A percentile compares a stretch with the other conserved stretches of the same genome.
Evolutionary conservation across 2,888 invertebrate species (phyloP).

Genomic region (Brenthis ino): DNA sequence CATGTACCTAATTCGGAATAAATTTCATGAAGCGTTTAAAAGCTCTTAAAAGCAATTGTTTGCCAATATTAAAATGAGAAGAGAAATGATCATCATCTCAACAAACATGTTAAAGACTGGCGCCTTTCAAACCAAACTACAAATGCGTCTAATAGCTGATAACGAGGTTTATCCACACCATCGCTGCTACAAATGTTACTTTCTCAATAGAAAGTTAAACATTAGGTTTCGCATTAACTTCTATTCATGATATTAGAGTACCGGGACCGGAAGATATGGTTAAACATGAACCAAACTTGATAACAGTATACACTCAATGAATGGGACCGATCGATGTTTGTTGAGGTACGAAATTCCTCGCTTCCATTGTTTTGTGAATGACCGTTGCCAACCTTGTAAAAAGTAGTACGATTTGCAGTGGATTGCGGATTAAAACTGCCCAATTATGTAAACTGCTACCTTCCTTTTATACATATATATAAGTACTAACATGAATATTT

Average conservation of each 20-base stretch:
- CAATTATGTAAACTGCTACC: background rate
- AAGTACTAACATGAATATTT: background rate
- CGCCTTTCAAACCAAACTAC: slow-evolving; percentile 43
- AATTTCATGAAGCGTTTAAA: background rate
- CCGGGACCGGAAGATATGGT: slow-evolving; percentile 67
- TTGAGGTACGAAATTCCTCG: slow-evolving; percentile 65
- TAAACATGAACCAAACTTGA: slow-evolving; percentile 66
- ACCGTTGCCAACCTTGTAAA: slow-evolving; percentile 17
- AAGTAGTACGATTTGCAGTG: slow-evolving; percentile 35
- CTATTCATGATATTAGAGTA: slow-evolving; percentile 71
- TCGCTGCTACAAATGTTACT: slow-evolving; percentile 67
- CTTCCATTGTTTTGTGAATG: slow-evolving; percentile 59
- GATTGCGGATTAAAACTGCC: slow-evolving; percentile 1
- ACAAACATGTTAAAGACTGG: slow-evolving; percentile 24
- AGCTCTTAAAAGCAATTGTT: background rate
- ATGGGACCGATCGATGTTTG: slow-evolving; percentile 62
- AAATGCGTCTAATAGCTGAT: slow-evolving; percentile 64
- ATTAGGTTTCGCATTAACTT: slow-evolving; percentile 62
- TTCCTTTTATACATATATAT: background rate
- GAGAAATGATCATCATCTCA: slow-evolving; percentile 25
- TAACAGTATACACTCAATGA: slow-evolving; percentile 44
- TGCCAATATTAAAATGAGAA: slow-evolving; percentile 9
- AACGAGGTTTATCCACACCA: slow-evolving; percentile 60
- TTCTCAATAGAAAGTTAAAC: slow-evolving; percentile 77
- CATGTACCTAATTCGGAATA: background rate